A percentile compares a stretch with the other conserved stretches of the same genome.
These are phyloP conservation scores for Drosophila greeni DNA, from an alignment of 2,888 invertebrate genomes.

Conservation along the genomic window DNA sequence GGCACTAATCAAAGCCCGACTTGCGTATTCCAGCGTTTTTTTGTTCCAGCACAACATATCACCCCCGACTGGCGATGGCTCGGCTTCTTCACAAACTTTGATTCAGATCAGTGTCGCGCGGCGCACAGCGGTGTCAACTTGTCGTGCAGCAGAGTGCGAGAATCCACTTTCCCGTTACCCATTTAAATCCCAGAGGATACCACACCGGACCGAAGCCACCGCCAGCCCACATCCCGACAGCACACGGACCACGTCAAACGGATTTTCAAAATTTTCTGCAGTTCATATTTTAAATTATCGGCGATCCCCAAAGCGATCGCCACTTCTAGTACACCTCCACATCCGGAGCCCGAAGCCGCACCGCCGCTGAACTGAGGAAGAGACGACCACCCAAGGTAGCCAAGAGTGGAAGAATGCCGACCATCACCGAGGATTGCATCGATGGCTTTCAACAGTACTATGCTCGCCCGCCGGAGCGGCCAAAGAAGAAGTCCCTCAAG, in stretches of 20 bases:
- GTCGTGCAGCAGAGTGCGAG: conserved; percentile 44
- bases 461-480: conserved; percentile 82
- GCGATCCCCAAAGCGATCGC: conserved; percentile 10
- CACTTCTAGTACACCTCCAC: neutral
- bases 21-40: conserved; percentile 48
- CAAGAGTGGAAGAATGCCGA: conserved; percentile 71
- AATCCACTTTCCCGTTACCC: conserved; percentile 4
- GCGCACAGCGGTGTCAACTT: conserved; percentile 51
- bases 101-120: conserved; percentile 65
- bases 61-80: conserved; percentile 33
- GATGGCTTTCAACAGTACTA: conserved; percentile 85
- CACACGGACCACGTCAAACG: neutral
- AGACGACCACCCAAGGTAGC: conserved; percentile 18
- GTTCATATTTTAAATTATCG: neutral
- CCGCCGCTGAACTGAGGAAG: conserved; percentile 30
- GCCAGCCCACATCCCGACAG: conserved; percentile 4
- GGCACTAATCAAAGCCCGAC: conserved; percentile 56
- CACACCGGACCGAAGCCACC: neutral
- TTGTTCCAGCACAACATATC: conserved; percentile 52
- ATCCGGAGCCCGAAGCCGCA: conserved; percentile 6
- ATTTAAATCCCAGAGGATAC: neutral
- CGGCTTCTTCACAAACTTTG: conserved; percentile 34
- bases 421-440: conserved; percentile 79
- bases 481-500: conserved; percentile 82
- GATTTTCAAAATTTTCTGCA: neutral